A percentile compares a stretch with the other conserved stretches of the same genome.
These are phyloP conservation scores for Pinna nobilis DNA, from an alignment of 1,140 invertebrate genomes.

Conservation along the genomic window DNA sequence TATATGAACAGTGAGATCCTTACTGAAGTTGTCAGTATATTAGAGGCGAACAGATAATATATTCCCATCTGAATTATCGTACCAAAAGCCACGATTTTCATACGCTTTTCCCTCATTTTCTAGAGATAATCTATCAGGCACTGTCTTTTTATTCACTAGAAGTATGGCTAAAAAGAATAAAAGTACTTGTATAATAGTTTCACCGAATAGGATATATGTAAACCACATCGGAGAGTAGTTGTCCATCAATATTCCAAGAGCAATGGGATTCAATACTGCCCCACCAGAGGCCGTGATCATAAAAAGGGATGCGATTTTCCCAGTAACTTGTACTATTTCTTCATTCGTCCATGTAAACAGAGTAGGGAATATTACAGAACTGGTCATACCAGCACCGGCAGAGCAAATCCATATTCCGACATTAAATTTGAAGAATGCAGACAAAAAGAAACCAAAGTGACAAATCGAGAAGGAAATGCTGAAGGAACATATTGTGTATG, in stretches of 20 bases:
- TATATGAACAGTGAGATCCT: background rate
- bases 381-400: slow-evolving; percentile 26
- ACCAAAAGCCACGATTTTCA: too few relatives aligned
- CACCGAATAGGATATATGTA: slow-evolving; percentile 42
- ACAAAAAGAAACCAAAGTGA: slow-evolving; percentile 18
- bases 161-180: too few relatives aligned
- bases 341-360: slow-evolving; percentile 50
- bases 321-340: slow-evolving; percentile 48
- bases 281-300: slow-evolving; percentile 47
- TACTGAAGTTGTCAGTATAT: background rate
- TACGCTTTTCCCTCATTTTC: too few relatives aligned
- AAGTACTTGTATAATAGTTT: too few relatives aligned
- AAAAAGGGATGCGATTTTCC: slow-evolving; percentile 47
- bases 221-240: slow-evolving; percentile 53
- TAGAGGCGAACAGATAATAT: too few relatives aligned
- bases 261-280: slow-evolving; percentile 41
- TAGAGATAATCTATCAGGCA: too few relatives aligned
- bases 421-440: background rate
- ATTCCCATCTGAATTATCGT: too few relatives aligned
- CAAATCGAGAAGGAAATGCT: slow-evolving; percentile 8
- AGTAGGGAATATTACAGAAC: slow-evolving; percentile 48
- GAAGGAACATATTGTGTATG: slow-evolving; percentile 20
- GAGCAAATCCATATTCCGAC: slow-evolving; percentile 20
- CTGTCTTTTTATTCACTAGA: too few relatives aligned
- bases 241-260: slow-evolving; percentile 51